Base-by-base conservation (phyloP, 2,113 vertebrate species). In the Brachionichthys hirsutus region DNA sequence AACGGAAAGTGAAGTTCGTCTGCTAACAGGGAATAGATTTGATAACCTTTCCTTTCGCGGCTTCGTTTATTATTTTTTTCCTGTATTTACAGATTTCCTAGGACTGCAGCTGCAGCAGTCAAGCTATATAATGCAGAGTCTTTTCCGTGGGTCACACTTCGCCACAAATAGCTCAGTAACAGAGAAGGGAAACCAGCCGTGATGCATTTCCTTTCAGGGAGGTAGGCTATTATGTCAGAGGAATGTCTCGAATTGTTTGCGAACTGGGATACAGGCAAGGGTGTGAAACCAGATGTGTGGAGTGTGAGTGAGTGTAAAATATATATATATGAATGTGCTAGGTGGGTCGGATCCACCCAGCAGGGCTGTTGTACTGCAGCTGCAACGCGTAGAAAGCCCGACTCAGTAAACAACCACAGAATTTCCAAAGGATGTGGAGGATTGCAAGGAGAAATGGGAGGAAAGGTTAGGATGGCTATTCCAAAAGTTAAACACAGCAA, bases 191-290 rank as follows among this genome's bases (percentile, higher is more conserved):
- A 82, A 75, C 58, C 56, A 67, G 54, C 46, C 67, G 47, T 84
- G 77, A 87, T 85, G 82, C 83, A 84, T 73, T 88, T 85, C 83
- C 83, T 59, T 7, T 14, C 24, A 40, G 35, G 43, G 60, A 64
- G 41, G 16, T 46, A 30, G 58, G 62, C 60, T 68, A 75, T 24
- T 19, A n/a, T 70, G 65, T 42, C 19, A 36, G 12, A 73, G 70
- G 83, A 82, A 85, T 82, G 73, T 71, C 71, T 45, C 66, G 22
- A 62, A 71, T 71, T 75, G 62, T 64, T 46, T 34, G 22, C 38
- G 73, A 51, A 79, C 62, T 57, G 48, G 24, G 20, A 16, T 51
- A 16, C 49, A 47, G 66, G 56, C 15, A 53, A 14, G 24, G 41
- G 51, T 46, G 56, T 78, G 73, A 61, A 68, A 70, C 12, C 22